Evolutionary conservation across 2,797 vertebrate species (phyloP), one percentile per base, ranked within the genome.

Genomic region (Psittacula derbiana): DNA sequence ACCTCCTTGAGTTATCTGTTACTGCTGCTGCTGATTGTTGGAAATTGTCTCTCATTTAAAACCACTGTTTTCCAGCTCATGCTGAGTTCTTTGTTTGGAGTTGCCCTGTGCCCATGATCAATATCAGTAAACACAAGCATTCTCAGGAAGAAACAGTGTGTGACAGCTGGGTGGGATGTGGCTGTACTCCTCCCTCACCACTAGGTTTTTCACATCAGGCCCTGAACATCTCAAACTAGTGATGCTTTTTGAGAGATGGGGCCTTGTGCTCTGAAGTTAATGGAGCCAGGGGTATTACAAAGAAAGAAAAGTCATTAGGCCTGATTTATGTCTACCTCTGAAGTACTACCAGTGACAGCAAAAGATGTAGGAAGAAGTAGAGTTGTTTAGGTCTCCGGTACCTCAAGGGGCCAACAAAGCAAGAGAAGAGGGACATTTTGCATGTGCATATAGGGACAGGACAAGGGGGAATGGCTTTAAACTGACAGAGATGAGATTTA

Each of bases 191-290:
- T 61, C 31, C 24, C 41, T 50, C 53, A 64, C 38, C 71, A 38
- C 25, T 36, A 58, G 38, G 25, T 31, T 75, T 75, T 85, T 82
- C 65, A 49, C 20, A 41, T 64, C 57, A 71, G 40, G 11, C 55
- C 36, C 46, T 58, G 44, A 47, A 52, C 33, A 14, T 0, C 0
- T n/a, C 72, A 61, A 44, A 61, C 27, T 0, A 24, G 47, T 11
- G 57, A 74, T 23, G 50, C 9, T 9, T 87, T 89, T 62, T 78
- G 67, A 94, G 86, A 86, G 44, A 76, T 41, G 33, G 2, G 25
- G 20, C 40, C 20, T 82, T 44, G 5, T 52, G 47, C 24, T 81
- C 36, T 31, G 57, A 83, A 55, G 60, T 41, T 85, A 81, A 86
- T 72, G 53, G 67, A 91, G 53, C 27, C 19, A 38, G 23, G 20